Evolutionary conservation across 2,888 invertebrate species (phyloP), one percentile per base, ranked within the genome.

Genomic region (Nemapogon koenigi): DNA sequence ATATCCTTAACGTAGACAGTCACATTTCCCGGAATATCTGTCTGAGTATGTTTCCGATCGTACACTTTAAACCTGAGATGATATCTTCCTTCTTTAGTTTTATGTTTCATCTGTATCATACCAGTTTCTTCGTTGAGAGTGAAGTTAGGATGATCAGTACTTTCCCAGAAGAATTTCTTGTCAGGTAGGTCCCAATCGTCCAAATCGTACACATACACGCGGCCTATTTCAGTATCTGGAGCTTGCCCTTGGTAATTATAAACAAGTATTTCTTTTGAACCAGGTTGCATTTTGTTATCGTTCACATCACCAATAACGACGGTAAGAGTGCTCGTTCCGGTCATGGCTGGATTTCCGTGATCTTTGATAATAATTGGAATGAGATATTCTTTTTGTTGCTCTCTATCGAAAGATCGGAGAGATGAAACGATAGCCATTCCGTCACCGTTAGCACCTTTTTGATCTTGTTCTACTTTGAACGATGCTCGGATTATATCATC

Each of bases 131-230:
- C 90, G 60, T 96, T 90, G 17, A 97, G 75, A 43, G 89, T 91
- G 63, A 96, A 96, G 49, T 88, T 86, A 1, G 90, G 88, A 79
- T 94, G 93, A 59, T 92, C 91, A 38, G 86, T 81, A 31, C 86
- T 86, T 58, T 94, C 94, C 94, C 95, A 96, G 60, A 92, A 94
- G 80, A 97, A 99, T 55, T 92, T 94, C 69, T 99, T 99, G 64
- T 98, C 97, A 0, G 92, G 93, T 46, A 97, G 76, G 75, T 99
- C 99, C 98, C 98, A 99, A 64, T 99, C 99, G 66, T 99, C 99
- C 46, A 93, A 79, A 72, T 99, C 99, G 59, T 94, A 94, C 1
- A 98, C 97, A 66, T 97, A 97, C 4, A 98, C 98, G 44, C 94
- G 83, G 22, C 97, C 97, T 45, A 98, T 91, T 64, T 90, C 91